Conservation (phyloP, 1,140 invertebrate species). For the Phymorhynchus buccinoides region DNA sequence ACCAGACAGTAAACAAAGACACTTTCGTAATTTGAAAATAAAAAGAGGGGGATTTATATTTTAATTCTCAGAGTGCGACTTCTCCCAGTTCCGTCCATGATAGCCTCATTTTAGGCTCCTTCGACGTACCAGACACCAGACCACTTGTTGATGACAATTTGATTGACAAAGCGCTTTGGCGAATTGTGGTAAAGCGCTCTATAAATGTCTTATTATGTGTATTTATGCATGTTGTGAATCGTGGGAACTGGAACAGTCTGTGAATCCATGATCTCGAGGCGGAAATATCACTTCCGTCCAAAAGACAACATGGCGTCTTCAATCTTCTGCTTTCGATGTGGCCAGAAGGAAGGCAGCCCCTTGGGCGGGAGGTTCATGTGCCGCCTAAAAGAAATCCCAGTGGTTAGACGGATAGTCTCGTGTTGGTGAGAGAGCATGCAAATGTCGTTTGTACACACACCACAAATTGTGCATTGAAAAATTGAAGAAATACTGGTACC, state of each 20-base stretch:
- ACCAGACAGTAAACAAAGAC: no score
- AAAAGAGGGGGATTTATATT: no score
- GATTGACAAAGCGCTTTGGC: no score
- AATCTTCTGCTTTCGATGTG: constrained; percentile 75
- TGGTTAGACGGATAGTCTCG: constrained; percentile 85
- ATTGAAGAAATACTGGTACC: background rate
- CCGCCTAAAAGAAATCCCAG: constrained; percentile 80
- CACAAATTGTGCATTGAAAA: background rate
- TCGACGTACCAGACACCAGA: no score
- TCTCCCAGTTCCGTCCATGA: no score
- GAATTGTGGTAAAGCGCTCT: no score
- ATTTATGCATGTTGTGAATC: background rate
- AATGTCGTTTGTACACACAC: background rate
- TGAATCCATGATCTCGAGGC: background rate
- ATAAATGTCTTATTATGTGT: no score
- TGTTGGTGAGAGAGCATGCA: constrained; percentile 81
- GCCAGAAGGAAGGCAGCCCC: constrained; percentile 87
- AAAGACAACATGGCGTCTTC: constrained; percentile 61
- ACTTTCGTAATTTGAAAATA: no score
- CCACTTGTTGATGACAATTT: no score
- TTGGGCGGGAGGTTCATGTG: constrained; percentile 79
- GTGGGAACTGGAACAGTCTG: background rate
- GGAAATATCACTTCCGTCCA: constrained; percentile 45
- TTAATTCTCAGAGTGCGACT: no score
- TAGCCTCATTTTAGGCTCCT: no score